Evolutionary conservation across 2,888 invertebrate species (phyloP).

Genomic region (Tortrix viridana): DNA sequence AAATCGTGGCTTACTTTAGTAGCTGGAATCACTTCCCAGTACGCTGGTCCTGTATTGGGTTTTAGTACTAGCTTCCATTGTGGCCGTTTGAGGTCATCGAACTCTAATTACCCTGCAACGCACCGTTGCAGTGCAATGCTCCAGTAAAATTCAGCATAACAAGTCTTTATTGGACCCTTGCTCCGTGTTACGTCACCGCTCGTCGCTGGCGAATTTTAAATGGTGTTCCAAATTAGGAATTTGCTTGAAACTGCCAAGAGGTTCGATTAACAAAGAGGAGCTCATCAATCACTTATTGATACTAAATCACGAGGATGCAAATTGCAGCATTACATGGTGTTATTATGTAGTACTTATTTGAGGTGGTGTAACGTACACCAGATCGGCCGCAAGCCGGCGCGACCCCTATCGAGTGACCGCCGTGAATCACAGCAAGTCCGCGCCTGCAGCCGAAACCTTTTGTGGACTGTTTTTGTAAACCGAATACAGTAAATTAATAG

Average conservation of each 20-base stretch:
- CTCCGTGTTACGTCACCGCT: constrained; percentile 41
- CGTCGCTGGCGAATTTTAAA: constrained; percentile 23
- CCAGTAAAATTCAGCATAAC: constrained; percentile 82
- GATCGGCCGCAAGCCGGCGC: constrained; percentile 59
- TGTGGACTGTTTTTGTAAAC: constrained; percentile 63
- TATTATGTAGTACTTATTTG: constrained; percentile 37
- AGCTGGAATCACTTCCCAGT: constrained; percentile 36
- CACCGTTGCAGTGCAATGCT: constrained; percentile 77
- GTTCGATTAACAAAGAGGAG: constrained; percentile 3
- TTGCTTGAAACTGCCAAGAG: constrained; percentile 4
- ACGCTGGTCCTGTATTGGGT: constrained; percentile 29
- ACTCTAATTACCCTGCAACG: constrained; percentile 77
- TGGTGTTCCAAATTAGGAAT: constrained; percentile 16
- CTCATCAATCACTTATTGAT: constrained; percentile 15
- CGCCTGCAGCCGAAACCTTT: constrained; percentile 61
- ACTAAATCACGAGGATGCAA: constrained; percentile 14
- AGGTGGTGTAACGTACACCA: constrained; percentile 58
- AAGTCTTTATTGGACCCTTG: constrained; percentile 76
- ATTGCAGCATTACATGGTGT: constrained; percentile 26
- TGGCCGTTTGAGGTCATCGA: constrained; percentile 68
- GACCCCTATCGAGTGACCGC: constrained; percentile 61
- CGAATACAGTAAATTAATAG: constrained; percentile 59
- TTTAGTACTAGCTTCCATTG: constrained; percentile 65
- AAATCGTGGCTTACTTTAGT: constrained; percentile 28
- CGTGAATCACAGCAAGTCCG: constrained; percentile 59